These are phyloP conservation scores for Ammodytes marinus DNA, from an alignment of 2,113 vertebrate species.

Conservation along the genomic window DNA sequence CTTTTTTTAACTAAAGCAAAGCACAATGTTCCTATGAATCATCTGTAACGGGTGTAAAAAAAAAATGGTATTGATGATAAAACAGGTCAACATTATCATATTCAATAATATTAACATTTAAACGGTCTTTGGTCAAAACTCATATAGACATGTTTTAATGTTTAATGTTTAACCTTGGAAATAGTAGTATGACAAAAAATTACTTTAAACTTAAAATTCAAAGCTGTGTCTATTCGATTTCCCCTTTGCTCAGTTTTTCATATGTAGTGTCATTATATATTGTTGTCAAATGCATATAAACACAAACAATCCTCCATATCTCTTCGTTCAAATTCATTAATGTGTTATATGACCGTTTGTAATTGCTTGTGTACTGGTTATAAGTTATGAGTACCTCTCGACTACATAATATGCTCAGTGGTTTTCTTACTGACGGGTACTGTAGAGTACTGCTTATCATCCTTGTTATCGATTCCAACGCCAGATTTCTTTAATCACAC, in stretches of 20 bases:
- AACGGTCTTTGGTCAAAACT: background rate
- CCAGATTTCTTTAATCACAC: constrained; percentile 60
- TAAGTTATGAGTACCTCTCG: constrained; percentile 29
- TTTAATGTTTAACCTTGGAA: background rate
- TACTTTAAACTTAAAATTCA: background rate
- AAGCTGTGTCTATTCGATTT: background rate
- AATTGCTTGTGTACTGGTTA: background rate
- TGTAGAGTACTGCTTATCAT: constrained; percentile 33
- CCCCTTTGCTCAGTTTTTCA: background rate
- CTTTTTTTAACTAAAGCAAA: background rate
- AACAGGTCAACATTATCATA: background rate
- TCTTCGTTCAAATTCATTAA: background rate
- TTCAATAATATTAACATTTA: background rate
- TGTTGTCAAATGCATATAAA: background rate
- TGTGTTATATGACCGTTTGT: background rate
- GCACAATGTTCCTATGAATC: background rate
- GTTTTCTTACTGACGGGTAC: constrained; percentile 20
- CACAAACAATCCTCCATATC: background rate
- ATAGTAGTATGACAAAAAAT: background rate
- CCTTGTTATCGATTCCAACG: constrained; percentile 45
- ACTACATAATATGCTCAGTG: constrained; percentile 26
- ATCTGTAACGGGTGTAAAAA: background rate
- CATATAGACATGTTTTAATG: background rate
- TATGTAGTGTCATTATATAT: background rate
- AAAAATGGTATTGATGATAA: background rate